These are phyloP conservation scores for Eupithecia exiguata DNA, from an alignment of 2,888 invertebrate species.

Conservation along the genomic window DNA sequence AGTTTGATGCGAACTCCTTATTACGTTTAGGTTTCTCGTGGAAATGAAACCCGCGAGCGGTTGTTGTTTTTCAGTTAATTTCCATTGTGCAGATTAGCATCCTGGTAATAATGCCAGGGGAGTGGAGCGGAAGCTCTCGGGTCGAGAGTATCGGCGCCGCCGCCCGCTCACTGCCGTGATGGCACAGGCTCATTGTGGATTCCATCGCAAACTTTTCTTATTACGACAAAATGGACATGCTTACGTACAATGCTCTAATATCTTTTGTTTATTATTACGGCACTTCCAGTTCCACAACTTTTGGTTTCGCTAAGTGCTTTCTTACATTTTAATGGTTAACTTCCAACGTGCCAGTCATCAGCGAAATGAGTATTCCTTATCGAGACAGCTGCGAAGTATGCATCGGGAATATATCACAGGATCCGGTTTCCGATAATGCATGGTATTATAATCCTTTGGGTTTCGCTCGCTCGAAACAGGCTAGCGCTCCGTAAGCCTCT, in stretches of 20 bases:
- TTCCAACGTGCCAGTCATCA: conserved; percentile 6
- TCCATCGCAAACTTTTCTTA: conserved; percentile 55
- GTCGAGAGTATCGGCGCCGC: conserved; percentile 50
- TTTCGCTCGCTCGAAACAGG: conserved; percentile 17
- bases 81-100: conserved; percentile 70
- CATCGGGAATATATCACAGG: conserved; percentile 25
- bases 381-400: conserved; percentile 25
- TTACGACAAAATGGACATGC: conserved; percentile 46
- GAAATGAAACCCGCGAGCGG: conserved; percentile 48
- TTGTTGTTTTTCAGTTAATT: conserved; percentile 58
- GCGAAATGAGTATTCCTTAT: conserved; percentile 21
- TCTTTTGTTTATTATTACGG: conserved; percentile 36
- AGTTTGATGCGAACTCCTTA: conserved; percentile 48
- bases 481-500: conserved; percentile 33
- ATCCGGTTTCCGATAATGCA: conserved; percentile 34
- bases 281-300: conserved; percentile 24
- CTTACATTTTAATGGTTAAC: conserved; percentile 21
- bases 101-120: conserved; percentile 57
- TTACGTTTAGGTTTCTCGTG: conserved; percentile 51
- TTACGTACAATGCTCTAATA: conserved; percentile 36
- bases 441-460: conserved; percentile 29
- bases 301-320: conserved; percentile 20
- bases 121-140: conserved; percentile 63
- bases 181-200: conserved; percentile 52
- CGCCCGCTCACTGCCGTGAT: conserved; percentile 52